phyloP scores from a whole-genome alignment of 2,113 vertebrate species.

The Mormyrus lacerda region DNA sequence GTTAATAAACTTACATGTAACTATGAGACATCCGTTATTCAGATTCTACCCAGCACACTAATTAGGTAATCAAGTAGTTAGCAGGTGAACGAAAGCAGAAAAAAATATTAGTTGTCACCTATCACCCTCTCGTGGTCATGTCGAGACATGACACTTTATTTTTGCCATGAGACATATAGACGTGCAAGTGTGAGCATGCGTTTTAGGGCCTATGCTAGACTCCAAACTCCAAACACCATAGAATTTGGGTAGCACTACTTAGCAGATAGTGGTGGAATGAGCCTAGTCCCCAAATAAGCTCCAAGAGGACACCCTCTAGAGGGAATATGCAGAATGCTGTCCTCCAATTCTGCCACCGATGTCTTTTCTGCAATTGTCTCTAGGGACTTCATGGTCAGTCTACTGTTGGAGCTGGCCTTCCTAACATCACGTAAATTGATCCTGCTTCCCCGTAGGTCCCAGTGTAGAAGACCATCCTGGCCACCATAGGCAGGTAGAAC shows the following conservation, averaged over 20 bases:
- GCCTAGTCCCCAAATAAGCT: background rate
- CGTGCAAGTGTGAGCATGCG: background rate
- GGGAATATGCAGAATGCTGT: background rate
- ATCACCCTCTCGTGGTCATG: background rate
- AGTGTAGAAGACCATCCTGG: background rate
- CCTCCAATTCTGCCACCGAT: background rate
- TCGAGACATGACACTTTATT: background rate
- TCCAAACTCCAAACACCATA: background rate
- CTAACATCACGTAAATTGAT: background rate
- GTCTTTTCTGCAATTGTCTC: background rate
- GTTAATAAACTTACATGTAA: background rate
- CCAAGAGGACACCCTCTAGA: background rate
- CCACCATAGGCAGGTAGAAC: background rate
- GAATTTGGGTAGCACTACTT: background rate
- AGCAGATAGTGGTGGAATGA: background rate
- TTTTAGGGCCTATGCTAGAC: background rate
- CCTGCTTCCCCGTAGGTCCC: background rate
- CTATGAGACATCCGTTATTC: background rate
- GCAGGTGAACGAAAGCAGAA: background rate
- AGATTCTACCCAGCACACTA: background rate
- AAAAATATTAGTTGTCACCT: background rate
- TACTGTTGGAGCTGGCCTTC: background rate
- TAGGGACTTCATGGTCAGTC: background rate
- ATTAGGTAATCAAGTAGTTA: background rate
- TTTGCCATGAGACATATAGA: background rate